Base-by-base conservation (phyloP, 2,113 vertebrate species). In the Chinchilla lanigera region DNA sequence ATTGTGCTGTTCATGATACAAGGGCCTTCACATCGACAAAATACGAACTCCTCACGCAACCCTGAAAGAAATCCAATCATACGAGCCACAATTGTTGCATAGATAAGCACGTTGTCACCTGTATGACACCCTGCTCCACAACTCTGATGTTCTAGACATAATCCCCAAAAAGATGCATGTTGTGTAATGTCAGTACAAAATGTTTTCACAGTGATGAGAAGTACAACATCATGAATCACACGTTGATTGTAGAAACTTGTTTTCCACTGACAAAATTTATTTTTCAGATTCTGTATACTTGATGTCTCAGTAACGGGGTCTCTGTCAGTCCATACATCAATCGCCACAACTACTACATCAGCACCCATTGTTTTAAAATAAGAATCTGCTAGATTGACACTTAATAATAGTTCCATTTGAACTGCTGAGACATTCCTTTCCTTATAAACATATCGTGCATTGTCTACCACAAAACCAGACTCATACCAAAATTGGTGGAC, bases 41-140 rank as follows among this genome's bases (percentile, higher is more conserved):
- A 12, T 5, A 0, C 3, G 5, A 0, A 10, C 19, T 22, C n/a
- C 11, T 9, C 4, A 24, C 1, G 0, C 0, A 73, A 4, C 4
- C 71, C 71, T 26, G 38, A 0, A 41, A 44, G 9, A 10, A 1
- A 11, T 13, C 20, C 38, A 10, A 24, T 4, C 10, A 11, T 38
- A 73, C 22, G 38, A 73, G 38, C 3, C 9, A 41, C 1, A 41
- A 12, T 11, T 73, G 38, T 73, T 24, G 71, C 69, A 26, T 41
- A 26, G 20, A 26, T 3, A 44, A 73, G 38, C 22, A 26, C 1
- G 10, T 24, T 26, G 22, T 73, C 38, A 12, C 44, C 38, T 4
- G 0, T 26, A 12, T 73, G 22, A 73, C 38, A 41, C 38, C 4
- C 9, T 11, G 26, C 19, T 2, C 19, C 38, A 44, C 71, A 73